Base-by-base conservation (phyloP, 1,140 invertebrate species). In the Cotesia vestalis region DNA sequence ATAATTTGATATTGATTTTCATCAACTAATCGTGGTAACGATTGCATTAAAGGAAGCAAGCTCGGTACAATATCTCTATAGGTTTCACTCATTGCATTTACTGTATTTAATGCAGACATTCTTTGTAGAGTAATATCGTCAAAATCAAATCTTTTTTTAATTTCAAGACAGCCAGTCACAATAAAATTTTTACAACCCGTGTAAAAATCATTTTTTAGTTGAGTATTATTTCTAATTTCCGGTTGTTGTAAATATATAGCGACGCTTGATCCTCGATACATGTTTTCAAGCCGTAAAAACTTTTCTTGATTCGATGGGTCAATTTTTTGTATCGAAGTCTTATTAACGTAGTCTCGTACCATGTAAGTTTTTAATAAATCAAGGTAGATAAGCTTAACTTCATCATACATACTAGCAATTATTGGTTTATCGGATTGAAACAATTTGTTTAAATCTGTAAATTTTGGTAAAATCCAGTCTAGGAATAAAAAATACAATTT, bases 111-210 rank as follows among this genome's bases (percentile, higher is more conserved):
- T 3, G 62, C 34, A n/a, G 35, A 51, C 14, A 76, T 60, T 34
- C 3, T 11, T 51, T 63, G 46, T n/a, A 72, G 17, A 27, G 80
- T 6, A n/a, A 36, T 66, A 59, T 78, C 71, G 4, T 80, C 76
- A 17, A 82, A 85, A 75, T 85, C 78, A 66, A 77, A 61, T 8
- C 66, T 46, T 17, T 80, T 79, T 73, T 84, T 79, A 76, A 83
- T 83, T 14, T 76, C 73, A 67, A 78, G 79, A 60, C 77, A 78
- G 1, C 80, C 79, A 74, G 81, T 80, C 2, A 77, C 75, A 35
- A 72, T 77, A 73, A 84, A 86, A n/a, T 80, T 78, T 63, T 80
- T 72, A 17, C 62, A 75, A 3, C 27, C 27, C 14, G 51, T 17
- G 12, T 4, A 20, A 60, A 83, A 73, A 76, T 84, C 53, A 20